These are phyloP conservation scores for Noctua comes DNA, from an alignment of 2,888 invertebrate species.

Conservation along the genomic window DNA sequence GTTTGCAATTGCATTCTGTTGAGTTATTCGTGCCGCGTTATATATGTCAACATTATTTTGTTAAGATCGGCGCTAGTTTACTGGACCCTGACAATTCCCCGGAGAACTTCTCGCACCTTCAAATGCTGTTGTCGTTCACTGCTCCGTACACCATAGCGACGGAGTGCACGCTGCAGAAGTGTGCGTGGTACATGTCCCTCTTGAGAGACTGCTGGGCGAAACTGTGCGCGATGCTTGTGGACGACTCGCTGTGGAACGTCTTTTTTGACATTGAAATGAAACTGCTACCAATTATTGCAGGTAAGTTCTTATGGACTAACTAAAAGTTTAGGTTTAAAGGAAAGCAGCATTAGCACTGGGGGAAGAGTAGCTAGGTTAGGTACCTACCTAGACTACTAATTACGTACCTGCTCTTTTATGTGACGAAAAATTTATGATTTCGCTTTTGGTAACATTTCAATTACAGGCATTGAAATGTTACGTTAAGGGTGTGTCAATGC, in stretches of 20 bases:
- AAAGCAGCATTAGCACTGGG: background rate
- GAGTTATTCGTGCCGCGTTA: background rate
- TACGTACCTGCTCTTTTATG: background rate
- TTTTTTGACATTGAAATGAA: conserved; percentile 86
- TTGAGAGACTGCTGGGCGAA: conserved; percentile 72
- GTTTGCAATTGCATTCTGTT: background rate
- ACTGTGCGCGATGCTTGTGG: conserved; percentile 70
- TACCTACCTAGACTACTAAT: background rate
- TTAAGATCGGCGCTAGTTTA: conserved; percentile 83
- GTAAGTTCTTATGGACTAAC: conserved; percentile 64
- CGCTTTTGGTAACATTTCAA: too few relatives aligned
- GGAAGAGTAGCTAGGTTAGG: background rate
- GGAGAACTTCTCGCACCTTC: conserved; percentile 78
- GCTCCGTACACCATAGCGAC: conserved; percentile 78
- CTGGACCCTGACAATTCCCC: conserved; percentile 85
- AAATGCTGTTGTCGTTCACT: conserved; percentile 73
- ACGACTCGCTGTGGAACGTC: conserved; percentile 80
- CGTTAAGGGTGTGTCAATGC: too few relatives aligned
- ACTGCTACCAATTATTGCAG: conserved; percentile 84
- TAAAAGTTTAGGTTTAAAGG: background rate
- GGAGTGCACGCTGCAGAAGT: conserved; percentile 77
- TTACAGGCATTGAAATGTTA: too few relatives aligned
- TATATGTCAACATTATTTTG: background rate
- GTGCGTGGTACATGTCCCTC: conserved; percentile 77
- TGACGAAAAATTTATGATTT: background rate